phyloP scores from a whole-genome alignment of 2,888 invertebrate genomes.

The Apeira syringaria region DNA sequence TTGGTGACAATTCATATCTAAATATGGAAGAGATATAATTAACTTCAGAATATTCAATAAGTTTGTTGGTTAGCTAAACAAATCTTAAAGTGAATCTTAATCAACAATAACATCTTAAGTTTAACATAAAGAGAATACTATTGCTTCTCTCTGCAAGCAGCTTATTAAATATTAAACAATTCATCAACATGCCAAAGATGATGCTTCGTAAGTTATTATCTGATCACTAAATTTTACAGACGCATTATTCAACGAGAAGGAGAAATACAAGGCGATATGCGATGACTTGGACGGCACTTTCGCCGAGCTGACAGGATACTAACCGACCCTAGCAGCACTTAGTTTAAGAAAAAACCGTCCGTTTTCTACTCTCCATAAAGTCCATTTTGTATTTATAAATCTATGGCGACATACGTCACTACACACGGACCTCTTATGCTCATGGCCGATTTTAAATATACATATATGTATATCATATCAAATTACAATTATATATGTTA shows the following conservation, averaged over 20 bases:
- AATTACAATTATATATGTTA: neutral
- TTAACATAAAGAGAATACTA: slow-evolving; percentile 60
- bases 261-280: slow-evolving; percentile 98
- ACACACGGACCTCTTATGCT: no score
- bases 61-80: neutral
- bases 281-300: slow-evolving; percentile 98
- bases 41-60: neutral
- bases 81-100: slow-evolving; percentile 4
- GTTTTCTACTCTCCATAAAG: slow-evolving; percentile 42
- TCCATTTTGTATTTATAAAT: slow-evolving; percentile 47
- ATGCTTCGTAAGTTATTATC: slow-evolving; percentile 54
- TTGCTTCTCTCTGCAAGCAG: slow-evolving; percentile 57
- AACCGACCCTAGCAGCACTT: slow-evolving; percentile 78
- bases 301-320: slow-evolving; percentile 98
- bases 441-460: no score
- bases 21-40: no score
- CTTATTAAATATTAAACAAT: no score
- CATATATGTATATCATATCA: no score
- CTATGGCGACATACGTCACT: slow-evolving; percentile 17
- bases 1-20: no score
- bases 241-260: slow-evolving; percentile 93
- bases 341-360: slow-evolving; percentile 69
- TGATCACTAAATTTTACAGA: slow-evolving; percentile 86
- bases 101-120: slow-evolving; percentile 28
- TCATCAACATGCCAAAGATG: no score